Evolutionary conservation across 2,113 vertebrate species (phyloP).

Genomic region (Lepidothrix coronata): DNA sequence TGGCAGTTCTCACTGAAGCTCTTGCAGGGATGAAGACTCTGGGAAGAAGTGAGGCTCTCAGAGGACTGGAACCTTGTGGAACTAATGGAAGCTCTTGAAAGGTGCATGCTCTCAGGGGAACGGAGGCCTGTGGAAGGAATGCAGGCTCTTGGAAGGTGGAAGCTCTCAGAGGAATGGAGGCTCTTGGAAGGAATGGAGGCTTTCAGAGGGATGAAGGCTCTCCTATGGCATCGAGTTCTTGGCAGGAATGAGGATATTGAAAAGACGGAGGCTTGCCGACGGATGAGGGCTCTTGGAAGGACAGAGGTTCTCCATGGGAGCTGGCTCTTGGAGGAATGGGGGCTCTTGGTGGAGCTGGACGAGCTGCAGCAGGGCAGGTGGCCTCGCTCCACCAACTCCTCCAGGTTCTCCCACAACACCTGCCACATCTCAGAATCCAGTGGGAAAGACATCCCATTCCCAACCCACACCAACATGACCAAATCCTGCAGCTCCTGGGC

Average conservation of each 20-base stretch:
- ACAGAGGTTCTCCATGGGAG: neutral
- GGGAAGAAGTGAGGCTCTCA: neutral
- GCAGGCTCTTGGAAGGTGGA: no score
- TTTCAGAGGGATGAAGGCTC: neutral
- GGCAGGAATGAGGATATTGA: neutral
- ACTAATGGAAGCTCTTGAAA: neutral
- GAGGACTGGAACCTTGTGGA: neutral
- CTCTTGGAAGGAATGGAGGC: no score
- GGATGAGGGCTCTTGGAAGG: neutral
- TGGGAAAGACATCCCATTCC: neutral
- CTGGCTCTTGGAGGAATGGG: neutral
- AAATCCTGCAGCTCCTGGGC: neutral
- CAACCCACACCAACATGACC: neutral
- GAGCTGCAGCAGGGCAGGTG: neutral
- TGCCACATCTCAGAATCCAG: neutral
- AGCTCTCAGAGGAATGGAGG: no score
- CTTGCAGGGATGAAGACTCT: neutral
- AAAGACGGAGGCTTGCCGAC: neutral
- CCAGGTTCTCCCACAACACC: neutral
- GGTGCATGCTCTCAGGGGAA: no score
- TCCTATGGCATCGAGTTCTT: neutral
- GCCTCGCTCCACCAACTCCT: neutral
- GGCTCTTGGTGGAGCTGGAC: neutral
- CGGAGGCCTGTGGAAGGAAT: no score
- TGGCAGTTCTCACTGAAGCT: neutral